Conservation (phyloP, 2,113 vertebrate species). For the Rhipidura dahli region DNA sequence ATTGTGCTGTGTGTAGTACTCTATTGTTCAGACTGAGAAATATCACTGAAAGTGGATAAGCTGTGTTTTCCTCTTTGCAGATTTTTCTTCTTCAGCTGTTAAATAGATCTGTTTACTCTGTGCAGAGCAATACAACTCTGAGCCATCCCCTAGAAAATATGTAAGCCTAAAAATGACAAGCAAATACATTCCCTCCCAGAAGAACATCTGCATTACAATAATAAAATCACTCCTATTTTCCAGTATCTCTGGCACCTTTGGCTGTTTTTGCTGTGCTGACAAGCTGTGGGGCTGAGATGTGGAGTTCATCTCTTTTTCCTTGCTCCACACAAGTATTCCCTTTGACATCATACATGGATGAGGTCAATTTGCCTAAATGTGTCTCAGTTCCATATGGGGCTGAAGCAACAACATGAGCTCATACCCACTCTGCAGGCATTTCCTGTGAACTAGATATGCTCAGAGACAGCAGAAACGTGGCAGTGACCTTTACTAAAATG, state of each 20-base stretch:
- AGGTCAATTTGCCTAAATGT: background rate
- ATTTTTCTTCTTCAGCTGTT: background rate
- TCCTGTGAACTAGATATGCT: accelerated
- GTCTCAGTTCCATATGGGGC: accelerated
- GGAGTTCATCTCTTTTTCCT: background rate
- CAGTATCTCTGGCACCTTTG: background rate
- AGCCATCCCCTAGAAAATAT: background rate
- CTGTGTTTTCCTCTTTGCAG: background rate
- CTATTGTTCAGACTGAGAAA: conserved; percentile 34
- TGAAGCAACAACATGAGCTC: background rate
- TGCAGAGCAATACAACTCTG: background rate
- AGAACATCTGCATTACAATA: background rate
- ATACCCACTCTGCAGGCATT: background rate
- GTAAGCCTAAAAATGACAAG: background rate
- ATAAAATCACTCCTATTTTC: background rate
- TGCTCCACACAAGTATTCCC: background rate
- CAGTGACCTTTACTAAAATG: background rate
- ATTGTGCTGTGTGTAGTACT: background rate
- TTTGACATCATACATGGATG: background rate
- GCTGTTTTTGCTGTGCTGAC: background rate
- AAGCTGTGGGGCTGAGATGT: background rate
- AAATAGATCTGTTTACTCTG: background rate
- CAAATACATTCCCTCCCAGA: background rate
- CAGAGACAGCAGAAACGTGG: background rate
- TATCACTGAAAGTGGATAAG: background rate